Percentiles rank a stretch among this genome's conserved stretches.
These are phyloP conservation scores for Chiloscyllium plagiosum DNA, from an alignment of 2,113 vertebrate genomes.

Conservation along the genomic window DNA sequence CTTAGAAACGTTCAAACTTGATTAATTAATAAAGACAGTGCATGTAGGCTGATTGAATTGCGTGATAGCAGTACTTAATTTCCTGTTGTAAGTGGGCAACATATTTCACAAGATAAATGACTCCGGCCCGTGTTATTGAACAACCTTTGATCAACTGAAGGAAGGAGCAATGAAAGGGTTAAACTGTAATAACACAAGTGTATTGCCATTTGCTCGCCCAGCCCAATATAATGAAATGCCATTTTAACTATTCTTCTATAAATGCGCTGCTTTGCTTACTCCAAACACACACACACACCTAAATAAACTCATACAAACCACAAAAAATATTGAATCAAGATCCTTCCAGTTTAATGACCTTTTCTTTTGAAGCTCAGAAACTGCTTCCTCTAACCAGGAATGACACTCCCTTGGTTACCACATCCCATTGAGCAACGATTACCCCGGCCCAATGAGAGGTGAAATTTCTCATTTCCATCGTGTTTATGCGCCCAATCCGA, in stretches of 20 bases:
- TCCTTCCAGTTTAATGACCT: neutral
- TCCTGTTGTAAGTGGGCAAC: neutral
- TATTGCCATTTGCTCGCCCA: neutral
- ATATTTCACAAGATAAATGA: neutral
- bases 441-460: neutral
- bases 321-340: neutral
- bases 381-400: neutral
- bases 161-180: neutral
- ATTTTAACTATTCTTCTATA: neutral
- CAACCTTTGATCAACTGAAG: neutral
- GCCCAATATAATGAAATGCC: neutral
- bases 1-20: neutral
- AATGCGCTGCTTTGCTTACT: neutral
- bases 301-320: neutral
- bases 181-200: neutral
- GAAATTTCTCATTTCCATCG: neutral
- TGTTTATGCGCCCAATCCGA: neutral
- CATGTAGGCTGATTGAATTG: neutral
- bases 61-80: neutral
- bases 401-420: conserved; percentile 5
- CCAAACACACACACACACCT: neutral
- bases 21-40: neutral
- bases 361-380: neutral
- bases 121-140: neutral
- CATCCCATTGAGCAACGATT: neutral